These are phyloP conservation scores for Erebia palarica DNA, from an alignment of 2,888 invertebrate genomes.

Conservation along the genomic window DNA sequence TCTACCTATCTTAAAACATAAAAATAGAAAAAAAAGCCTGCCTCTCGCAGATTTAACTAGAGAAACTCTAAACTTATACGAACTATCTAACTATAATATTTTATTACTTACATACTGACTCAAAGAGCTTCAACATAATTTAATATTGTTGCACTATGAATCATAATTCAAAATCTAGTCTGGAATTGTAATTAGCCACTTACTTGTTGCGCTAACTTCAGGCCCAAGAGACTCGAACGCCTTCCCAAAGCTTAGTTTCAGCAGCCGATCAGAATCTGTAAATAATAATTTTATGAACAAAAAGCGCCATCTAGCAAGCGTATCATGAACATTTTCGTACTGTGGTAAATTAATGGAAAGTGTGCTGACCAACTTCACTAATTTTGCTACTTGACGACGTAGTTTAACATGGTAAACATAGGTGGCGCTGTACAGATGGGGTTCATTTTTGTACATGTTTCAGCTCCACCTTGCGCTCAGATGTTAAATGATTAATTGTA, in stretches of 20 bases:
- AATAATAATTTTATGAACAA: slow-evolving; percentile 42
- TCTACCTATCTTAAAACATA: no score
- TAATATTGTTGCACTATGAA: not conserved
- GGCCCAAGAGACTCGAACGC: slow-evolving; percentile 85
- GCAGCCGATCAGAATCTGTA: slow-evolving; percentile 76
- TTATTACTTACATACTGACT: no score
- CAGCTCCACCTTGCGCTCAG: slow-evolving; percentile 19
- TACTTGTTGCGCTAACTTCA: slow-evolving; percentile 89
- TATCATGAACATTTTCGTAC: not conserved
- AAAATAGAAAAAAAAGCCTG: no score
- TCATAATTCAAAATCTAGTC: slow-evolving; percentile 1
- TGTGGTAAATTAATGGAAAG: no score
- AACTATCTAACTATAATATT: no score
- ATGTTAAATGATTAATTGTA: not conserved
- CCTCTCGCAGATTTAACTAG: no score
- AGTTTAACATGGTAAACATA: not conserved
- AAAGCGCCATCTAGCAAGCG: slow-evolving; percentile 51
- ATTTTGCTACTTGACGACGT: not conserved
- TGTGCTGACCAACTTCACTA: no score
- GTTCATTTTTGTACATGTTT: not conserved
- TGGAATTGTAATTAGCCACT: slow-evolving; percentile 62
- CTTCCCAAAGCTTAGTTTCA: slow-evolving; percentile 79
- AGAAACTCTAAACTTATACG: no score
- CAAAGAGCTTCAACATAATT: not conserved
- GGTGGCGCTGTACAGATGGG: slow-evolving; percentile 5